These are phyloP conservation scores for Tetranychus urticae DNA, from an alignment of 1,140 invertebrate species.

Conservation along the genomic window DNA sequence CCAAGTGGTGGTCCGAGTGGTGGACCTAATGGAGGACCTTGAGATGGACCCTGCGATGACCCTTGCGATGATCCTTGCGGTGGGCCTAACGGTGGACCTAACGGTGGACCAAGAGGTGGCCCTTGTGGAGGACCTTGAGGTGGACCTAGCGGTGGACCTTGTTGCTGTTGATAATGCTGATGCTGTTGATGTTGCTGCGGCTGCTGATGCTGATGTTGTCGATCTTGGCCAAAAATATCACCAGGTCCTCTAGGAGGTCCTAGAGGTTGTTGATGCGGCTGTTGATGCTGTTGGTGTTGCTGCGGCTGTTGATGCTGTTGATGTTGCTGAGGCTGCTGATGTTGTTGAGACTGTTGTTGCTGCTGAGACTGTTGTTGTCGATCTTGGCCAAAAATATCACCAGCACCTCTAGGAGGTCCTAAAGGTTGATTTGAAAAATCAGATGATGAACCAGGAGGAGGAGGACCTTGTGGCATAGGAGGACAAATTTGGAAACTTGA, in stretches of 20 bases:
- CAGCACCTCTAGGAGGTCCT: not conserved
- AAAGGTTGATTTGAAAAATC: not conserved
- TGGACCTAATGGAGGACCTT: not conserved
- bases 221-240: not conserved
- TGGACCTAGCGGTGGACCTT: not conserved
- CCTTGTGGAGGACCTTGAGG: not conserved
- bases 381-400: not conserved
- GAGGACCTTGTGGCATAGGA: not conserved
- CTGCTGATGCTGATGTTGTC: not conserved
- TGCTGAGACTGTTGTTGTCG: not conserved
- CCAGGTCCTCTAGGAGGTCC: too few relatives aligned
- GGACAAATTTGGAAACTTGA: not conserved
- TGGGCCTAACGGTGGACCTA: not conserved
- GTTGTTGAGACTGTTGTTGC: not conserved
- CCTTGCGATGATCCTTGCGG: not conserved
- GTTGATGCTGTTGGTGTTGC: not conserved
- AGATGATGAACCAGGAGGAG: not conserved
- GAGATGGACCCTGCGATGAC: not conserved
- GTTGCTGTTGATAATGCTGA: not conserved
- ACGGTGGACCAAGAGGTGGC: not conserved
- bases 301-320: not conserved
- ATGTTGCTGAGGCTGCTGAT: not conserved
- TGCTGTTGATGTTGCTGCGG: not conserved
- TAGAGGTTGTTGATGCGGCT: not conserved
- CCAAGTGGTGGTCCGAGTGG: not conserved